phyloP scores from a whole-genome alignment of 2,113 vertebrate genomes.

The Phyllopteryx taeniolatus region DNA sequence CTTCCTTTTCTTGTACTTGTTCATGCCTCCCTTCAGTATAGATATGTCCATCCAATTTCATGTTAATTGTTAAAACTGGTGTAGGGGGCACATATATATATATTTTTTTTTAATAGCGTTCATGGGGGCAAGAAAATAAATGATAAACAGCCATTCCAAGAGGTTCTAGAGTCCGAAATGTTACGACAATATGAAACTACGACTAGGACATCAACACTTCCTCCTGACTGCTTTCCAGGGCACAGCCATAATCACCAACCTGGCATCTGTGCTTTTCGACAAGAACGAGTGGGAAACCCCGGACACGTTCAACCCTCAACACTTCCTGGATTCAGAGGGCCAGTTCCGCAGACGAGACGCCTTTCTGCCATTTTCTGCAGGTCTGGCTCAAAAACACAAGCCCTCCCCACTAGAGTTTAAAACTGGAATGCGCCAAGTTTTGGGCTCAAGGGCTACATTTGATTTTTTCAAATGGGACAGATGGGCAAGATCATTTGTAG shows the following conservation, averaged over 20 bases:
- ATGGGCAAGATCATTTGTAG: no score
- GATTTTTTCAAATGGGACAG: no score
- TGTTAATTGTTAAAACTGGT: no score
- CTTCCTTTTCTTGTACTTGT: no score
- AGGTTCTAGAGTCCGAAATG: not conserved
- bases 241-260: slow-evolving; percentile 56
- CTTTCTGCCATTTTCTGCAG: slow-evolving; percentile 86
- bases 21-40: no score
- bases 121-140: no score
- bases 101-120: no score
- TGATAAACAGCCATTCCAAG: no score
- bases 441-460: not conserved
- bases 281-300: slow-evolving; percentile 80
- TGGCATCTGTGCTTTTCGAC: slow-evolving; percentile 80
- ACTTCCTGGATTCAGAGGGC: slow-evolving; percentile 83
- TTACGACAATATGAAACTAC: not conserved
- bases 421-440: no score
- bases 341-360: slow-evolving; percentile 77
- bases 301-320: slow-evolving; percentile 80
- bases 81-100: no score
- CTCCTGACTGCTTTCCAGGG: slow-evolving; percentile 45
- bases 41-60: no score
- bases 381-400: slow-evolving; percentile 48
- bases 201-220: not conserved
- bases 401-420: not conserved